These are phyloP conservation scores for Platanista minor DNA, from an alignment of 2,113 vertebrate genomes.

Conservation along the genomic window DNA sequence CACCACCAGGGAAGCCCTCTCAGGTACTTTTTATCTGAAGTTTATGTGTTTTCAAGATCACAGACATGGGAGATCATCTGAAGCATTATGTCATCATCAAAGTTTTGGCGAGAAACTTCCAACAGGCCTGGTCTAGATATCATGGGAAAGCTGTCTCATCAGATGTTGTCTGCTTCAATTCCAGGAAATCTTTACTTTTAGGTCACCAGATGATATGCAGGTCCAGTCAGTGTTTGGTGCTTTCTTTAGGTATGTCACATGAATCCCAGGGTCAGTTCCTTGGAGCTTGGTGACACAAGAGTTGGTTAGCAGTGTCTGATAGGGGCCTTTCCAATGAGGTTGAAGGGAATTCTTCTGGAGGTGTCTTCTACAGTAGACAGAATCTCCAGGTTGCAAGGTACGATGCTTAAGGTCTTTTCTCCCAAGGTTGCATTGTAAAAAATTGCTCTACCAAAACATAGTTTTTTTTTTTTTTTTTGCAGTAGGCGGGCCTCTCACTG, in stretches of 20 bases:
- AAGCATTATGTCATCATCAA: background rate
- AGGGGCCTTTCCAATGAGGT: background rate
- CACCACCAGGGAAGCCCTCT: too few species aligned
- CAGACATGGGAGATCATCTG: background rate
- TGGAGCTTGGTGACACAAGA: background rate
- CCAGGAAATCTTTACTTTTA: background rate
- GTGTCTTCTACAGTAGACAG: background rate
- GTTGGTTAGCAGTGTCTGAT: background rate
- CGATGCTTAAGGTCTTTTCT: background rate
- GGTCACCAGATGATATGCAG: background rate
- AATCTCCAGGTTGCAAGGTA: background rate
- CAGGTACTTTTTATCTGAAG: background rate
- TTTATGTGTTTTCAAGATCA: background rate
- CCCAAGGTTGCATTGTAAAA: background rate
- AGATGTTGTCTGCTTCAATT: background rate
- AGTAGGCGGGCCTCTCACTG: too few species aligned
- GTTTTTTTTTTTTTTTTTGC: too few species aligned
- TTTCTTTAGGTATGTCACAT: background rate
- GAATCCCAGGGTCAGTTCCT: background rate
- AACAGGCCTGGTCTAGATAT: background rate
- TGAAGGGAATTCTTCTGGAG: background rate
- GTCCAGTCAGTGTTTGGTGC: background rate
- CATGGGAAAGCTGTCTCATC: background rate
- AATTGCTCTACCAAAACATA: background rate
- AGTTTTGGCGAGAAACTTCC: background rate